Evolutionary conservation across 2,888 invertebrate species (phyloP).

Genomic region (Marronus borbonicus): DNA sequence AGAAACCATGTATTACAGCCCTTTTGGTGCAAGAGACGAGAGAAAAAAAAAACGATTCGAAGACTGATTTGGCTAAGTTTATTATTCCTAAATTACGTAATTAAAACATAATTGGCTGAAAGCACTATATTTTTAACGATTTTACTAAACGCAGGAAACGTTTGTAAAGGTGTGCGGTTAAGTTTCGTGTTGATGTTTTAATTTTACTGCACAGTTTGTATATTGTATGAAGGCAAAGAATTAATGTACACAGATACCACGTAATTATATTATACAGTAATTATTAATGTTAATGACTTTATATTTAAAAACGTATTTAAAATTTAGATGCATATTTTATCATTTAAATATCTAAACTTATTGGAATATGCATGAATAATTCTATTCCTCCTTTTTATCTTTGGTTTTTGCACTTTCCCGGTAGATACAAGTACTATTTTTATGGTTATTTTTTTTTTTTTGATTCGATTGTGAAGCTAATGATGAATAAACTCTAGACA

Average conservation of each 20-base stretch:
- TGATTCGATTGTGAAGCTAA: not conserved
- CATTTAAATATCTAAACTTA: conserved; percentile 37
- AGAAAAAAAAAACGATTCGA: conserved; percentile 39
- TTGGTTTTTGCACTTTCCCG: not conserved
- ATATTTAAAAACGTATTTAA: conserved; percentile 46
- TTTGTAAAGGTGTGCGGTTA: conserved; percentile 34
- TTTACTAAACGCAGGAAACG: conserved; percentile 31
- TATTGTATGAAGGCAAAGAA: conserved; percentile 48
- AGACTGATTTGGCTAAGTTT: conserved; percentile 51
- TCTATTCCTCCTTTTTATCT: conserved; percentile 27
- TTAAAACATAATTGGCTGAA: conserved; percentile 30
- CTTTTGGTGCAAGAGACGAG: conserved; percentile 33
- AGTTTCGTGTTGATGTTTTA: conserved; percentile 25
- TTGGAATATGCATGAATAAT: conserved; percentile 9
- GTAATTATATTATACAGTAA: conserved; percentile 49
- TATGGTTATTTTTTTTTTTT: not conserved
- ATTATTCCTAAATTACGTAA: conserved; percentile 42
- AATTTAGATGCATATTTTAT: conserved; percentile 49
- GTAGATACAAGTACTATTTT: not conserved
- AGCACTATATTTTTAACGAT: conserved; percentile 30
- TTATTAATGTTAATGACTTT: conserved; percentile 50
- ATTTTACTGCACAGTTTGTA: conserved; percentile 43
- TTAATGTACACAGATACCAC: conserved; percentile 50
- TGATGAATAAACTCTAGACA: not conserved
- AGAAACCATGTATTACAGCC: conserved; percentile 28